Evolutionary conservation across 2,888 invertebrate species (phyloP), one percentile per base, ranked within the genome.

Genomic region (Pherbina coryleti): DNA sequence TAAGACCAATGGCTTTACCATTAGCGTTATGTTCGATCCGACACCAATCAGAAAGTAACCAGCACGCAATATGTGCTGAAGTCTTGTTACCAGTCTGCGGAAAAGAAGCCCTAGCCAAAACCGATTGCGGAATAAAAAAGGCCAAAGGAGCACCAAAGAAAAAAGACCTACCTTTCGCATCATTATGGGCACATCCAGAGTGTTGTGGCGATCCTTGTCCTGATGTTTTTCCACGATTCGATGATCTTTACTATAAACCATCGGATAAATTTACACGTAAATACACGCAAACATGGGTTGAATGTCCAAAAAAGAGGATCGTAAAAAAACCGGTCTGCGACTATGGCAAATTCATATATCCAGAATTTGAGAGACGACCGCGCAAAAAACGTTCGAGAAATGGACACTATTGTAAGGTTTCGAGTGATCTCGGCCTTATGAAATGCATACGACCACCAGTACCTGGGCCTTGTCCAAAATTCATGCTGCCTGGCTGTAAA

Each of bases 231-330:
- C 79, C 85, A 0, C 84, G 85, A 0, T 88, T 87, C 72, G 89
- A 88, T 76, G 85, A 86, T 3, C 82, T 87, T 11, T 88, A 87
- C 64, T 88, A 87, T 19, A 82, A 84, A 4, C 83, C 83, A 7
- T 85, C 85, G 0, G 86, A 89, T 62, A 88, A 88, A 78, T 80
- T 84, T 0, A 86, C 83, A n/a, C 84, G 86, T 0, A 82, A 79
- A 53, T 88, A 88, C 74, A 86, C 85, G 81, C 89, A 87, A 70
- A 88, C 89, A 4, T 88, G 89, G 89, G 83, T 86, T 0, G 79
- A 83, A 17, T 89, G 89, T 51, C 87, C 89, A 0, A 80, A 85
- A 0, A 64, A 81, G n/a, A 17, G 77, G 44, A 81, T 84, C 0
- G 84, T 83, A 34, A 80, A 81, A 14, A 83, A 84, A 22, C 85